Percentiles rank a stretch among this genome's conserved stretches.
phyloP scores from a whole-genome alignment of 2,113 vertebrate species.

The Xiphophorus hellerii region DNA sequence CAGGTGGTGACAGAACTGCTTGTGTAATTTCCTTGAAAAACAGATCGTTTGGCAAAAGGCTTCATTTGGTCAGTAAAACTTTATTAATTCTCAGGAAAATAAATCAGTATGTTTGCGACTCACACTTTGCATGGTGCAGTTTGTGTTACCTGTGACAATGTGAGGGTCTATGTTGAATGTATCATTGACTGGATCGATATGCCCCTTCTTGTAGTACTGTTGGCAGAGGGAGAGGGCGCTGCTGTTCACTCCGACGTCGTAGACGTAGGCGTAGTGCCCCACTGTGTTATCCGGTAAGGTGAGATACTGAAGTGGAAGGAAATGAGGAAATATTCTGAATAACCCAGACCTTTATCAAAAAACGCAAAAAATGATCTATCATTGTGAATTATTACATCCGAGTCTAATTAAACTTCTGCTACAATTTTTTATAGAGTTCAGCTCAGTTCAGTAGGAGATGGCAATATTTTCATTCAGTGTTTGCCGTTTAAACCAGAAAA shows the following conservation, averaged over 20 bases:
- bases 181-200: slow-evolving; percentile 92
- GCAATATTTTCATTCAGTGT: too few species aligned
- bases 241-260: slow-evolving; percentile 72
- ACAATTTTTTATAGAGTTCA: too few species aligned
- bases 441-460: too few species aligned
- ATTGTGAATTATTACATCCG: neutral
- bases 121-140: too few species aligned
- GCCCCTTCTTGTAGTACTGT: slow-evolving; percentile 87
- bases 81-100: neutral
- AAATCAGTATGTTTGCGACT: neutral
- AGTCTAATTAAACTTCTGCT: too few species aligned
- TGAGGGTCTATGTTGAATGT: slow-evolving; percentile 92
- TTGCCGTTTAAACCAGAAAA: too few species aligned
- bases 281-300: slow-evolving; percentile 83
- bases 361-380: neutral
- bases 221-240: slow-evolving; percentile 90
- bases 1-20: too few species aligned
- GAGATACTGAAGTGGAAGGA: slow-evolving; percentile 81
- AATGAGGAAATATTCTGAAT: neutral
- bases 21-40: too few species aligned
- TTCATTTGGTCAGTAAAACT: too few species aligned
- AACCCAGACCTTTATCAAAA: neutral
- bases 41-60: too few species aligned
- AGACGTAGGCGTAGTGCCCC: slow-evolving; percentile 90
- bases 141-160: slow-evolving; percentile 81